phyloP scores from a whole-genome alignment of 2,113 vertebrate genomes.

The Bambusicola thoracicus region DNA sequence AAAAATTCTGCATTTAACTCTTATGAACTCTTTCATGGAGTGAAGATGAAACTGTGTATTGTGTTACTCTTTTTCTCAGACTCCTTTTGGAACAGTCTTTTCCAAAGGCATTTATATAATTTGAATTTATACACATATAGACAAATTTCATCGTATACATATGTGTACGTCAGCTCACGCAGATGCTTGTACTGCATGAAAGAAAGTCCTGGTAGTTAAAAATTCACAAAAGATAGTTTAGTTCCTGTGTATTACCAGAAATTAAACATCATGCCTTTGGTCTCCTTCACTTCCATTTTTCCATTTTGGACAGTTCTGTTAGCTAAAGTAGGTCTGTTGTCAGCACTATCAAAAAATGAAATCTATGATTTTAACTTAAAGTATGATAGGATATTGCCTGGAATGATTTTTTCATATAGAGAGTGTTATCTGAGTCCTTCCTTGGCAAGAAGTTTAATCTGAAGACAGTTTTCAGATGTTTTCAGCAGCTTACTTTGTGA shows the following conservation, averaged over 20 bases:
- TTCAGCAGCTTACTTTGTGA: constrained; percentile 4
- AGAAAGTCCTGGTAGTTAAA: background rate
- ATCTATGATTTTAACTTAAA: constrained; percentile 33
- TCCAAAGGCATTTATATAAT: background rate
- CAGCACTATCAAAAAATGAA: constrained; percentile 16
- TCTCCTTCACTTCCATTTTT: background rate
- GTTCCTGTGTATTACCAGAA: background rate
- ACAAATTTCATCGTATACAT: background rate
- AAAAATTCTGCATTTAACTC: background rate
- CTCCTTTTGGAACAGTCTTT: background rate
- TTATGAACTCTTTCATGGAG: background rate
- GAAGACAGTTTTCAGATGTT: constrained; percentile 41
- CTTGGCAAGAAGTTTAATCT: constrained; percentile 51
- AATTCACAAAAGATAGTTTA: background rate
- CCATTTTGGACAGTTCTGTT: background rate
- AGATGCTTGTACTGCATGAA: background rate
- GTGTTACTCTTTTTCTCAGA: background rate
- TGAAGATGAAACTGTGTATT: background rate
- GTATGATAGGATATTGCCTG: constrained; percentile 32
- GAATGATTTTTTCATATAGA: constrained; percentile 49
- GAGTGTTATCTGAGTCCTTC: constrained; percentile 53
- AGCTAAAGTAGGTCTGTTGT: constrained; percentile 34
- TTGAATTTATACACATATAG: background rate
- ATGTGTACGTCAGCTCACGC: background rate
- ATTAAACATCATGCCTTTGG: background rate